Evolutionary conservation across 1,140 invertebrate genomes (phyloP), one percentile per base, ranked within the genome.

Genomic region (Drosophila baimaii): DNA sequence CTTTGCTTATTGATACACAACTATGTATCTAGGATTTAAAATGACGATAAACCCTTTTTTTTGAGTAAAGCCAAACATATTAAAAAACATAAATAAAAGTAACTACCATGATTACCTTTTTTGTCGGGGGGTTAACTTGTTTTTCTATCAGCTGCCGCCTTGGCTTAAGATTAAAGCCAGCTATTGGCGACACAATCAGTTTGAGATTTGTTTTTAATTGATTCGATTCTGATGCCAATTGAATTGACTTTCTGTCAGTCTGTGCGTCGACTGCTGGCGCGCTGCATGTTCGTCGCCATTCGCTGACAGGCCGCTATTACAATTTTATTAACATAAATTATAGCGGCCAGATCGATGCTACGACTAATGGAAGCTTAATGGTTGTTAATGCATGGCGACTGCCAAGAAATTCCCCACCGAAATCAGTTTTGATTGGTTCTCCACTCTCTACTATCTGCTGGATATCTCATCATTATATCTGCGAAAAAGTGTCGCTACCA

Each of bases 271-370:
- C 57, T 49, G 57, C 61, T 47, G 61, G 43, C 56, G 43, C 56
- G 47, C 61, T 63, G 58, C 44, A 43, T 86, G 75, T 64, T 70
- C 70, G 83, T 79, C 84, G 83, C 76, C 79, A 79, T 65, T 65
- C 33, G 79, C 27, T 88, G 82, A 88, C 79, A 86, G 79, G 17
- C 72, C 39, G 29, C 72, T 46, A 63, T 83, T 88, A 70, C 80
- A 77, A 73, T 79, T 83, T 73, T 77, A 86, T 86, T 83, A 83
- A 77, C 77, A 77, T 79, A 77, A 83, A 88, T 88, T 89, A 89
- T 79, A 74, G 57, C 35, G 46, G 15, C 10, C 61, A 59, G 61
- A 61, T 63, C 54, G 61, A 63, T 31, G 15, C 65, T 69, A 29
- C 46, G 39, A 65, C 56, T 78, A 65, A 65, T 79, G 78, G 73